A percentile compares a stretch with the other conserved stretches of the same genome.
Evolutionary conservation across 92 coral and sea anemone genomes (phyloP).

Genomic region (Porites rus): DNA sequence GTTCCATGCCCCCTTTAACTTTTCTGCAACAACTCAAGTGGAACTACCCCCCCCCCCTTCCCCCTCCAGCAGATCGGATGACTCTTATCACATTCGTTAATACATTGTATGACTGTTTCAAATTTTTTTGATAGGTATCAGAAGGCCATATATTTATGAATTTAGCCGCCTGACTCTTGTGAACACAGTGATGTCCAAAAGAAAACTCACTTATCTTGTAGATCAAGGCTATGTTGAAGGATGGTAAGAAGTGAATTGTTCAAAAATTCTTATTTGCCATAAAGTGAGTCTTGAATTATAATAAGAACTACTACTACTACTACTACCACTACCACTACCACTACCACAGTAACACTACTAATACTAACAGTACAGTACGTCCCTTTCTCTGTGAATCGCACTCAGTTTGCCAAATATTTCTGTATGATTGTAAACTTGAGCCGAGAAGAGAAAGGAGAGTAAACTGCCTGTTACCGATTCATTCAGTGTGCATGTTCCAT

Average conservation of each 20-base stretch:
- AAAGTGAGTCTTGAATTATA: too few species aligned
- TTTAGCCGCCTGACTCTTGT: conserved; percentile 92
- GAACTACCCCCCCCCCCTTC: too few species aligned
- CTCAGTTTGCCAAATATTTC: conserved; percentile 29
- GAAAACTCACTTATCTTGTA: conserved; percentile 93
- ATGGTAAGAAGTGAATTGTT: conserved; percentile 72
- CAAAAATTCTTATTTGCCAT: too few species aligned
- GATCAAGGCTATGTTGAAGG: conserved; percentile 95
- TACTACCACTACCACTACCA: too few species aligned
- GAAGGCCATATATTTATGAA: conserved; percentile 88
- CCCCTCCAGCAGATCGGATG: too few species aligned
- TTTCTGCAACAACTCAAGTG: too few species aligned
- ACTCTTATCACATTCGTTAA: too few species aligned
- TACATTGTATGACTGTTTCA: neutral
- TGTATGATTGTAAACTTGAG: conserved; percentile 61
- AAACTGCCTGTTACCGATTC: conserved; percentile 48
- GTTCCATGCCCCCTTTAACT: too few species aligned
- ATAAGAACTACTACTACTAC: too few species aligned
- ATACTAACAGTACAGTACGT: neutral
- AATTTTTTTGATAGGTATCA: conserved; percentile 66
- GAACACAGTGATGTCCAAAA: conserved; percentile 95
- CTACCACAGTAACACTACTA: too few species aligned
- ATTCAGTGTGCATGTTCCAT: conserved; percentile 11
- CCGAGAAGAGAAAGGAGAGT: conserved; percentile 82
- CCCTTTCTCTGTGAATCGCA: conserved; percentile 72